These are phyloP conservation scores for Lydus trimaculatus DNA, from an alignment of 2,888 invertebrate genomes.

Conservation along the genomic window DNA sequence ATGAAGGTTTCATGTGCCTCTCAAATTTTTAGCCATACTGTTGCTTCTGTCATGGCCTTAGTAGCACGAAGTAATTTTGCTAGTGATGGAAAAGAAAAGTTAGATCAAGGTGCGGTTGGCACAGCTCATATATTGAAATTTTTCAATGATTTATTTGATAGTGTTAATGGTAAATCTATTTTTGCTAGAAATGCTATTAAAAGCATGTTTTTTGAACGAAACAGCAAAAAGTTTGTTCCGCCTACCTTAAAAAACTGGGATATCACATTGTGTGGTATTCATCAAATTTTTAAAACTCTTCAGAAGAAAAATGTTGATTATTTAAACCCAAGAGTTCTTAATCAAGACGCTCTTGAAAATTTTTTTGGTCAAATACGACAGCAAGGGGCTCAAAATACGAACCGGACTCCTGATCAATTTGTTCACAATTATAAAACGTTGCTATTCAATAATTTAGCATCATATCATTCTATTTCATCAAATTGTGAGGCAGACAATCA, in stretches of 20 bases:
- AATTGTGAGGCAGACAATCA: slow-evolving; percentile 20
- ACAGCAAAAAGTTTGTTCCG: slow-evolving; percentile 5
- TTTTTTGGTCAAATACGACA: slow-evolving; percentile 24
- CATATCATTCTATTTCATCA: slow-evolving; percentile 16
- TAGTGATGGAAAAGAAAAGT: neutral
- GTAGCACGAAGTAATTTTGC: slow-evolving; percentile 7
- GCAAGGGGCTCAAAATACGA: slow-evolving; percentile 19
- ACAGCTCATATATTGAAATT: slow-evolving; percentile 15
- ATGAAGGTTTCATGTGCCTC: too few relatives aligned
- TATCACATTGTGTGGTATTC: slow-evolving; percentile 6
- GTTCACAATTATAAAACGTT: slow-evolving; percentile 17
- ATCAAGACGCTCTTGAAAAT: slow-evolving; percentile 25
- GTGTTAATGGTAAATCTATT: slow-evolving; percentile 11
- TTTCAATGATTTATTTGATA: slow-evolving; percentile 13
- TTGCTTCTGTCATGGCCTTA: slow-evolving; percentile 12
- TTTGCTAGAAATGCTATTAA: neutral
- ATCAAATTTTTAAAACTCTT: slow-evolving; percentile 9
- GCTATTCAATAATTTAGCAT: slow-evolving; percentile 17
- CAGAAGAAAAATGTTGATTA: neutral
- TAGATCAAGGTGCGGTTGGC: neutral
- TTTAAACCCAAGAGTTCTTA: slow-evolving; percentile 3
- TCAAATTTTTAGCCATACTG: neutral
- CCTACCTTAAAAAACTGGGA: slow-evolving; percentile 23
- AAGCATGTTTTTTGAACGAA: slow-evolving; percentile 13
- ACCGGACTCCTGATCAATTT: slow-evolving; percentile 14